Evolutionary conservation across 2,113 vertebrate genomes (phyloP).

Genomic region (Pterophyllum scalare): DNA sequence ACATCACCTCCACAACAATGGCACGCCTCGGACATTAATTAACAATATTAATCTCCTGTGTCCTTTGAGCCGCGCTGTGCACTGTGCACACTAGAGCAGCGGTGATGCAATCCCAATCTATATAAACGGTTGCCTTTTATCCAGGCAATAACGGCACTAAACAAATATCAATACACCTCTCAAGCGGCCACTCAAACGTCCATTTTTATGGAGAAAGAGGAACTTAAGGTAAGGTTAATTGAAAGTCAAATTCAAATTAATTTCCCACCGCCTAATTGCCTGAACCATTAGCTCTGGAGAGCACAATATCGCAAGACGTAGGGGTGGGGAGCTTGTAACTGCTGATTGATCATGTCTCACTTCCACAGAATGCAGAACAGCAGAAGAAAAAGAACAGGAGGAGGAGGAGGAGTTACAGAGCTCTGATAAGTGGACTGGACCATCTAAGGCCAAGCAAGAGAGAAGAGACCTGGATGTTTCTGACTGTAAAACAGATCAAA

Average conservation of each 20-base stretch:
- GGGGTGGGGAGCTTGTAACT: conserved; percentile 37
- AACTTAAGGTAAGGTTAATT: conserved; percentile 84
- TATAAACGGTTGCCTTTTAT: conserved; percentile 77
- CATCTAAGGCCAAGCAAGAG: conserved; percentile 64
- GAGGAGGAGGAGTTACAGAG: conserved; percentile 51
- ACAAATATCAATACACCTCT: conserved; percentile 84
- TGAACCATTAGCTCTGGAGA: conserved; percentile 79
- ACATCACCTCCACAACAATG: conserved; percentile 80
- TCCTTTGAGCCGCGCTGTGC: conserved; percentile 69
- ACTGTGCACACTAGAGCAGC: conserved; percentile 47
- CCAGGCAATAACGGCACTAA: conserved; percentile 79
- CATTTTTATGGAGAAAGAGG: conserved; percentile 82
- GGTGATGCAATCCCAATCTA: conserved; percentile 84
- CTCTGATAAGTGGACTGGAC: conserved; percentile 84
- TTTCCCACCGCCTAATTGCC: conserved; percentile 80
- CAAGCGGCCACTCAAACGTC: conserved; percentile 76
- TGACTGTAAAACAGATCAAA: conserved; percentile 91
- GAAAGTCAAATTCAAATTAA: conserved; percentile 88
- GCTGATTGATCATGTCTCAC: conserved; percentile 77
- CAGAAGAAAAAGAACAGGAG: conserved; percentile 52
- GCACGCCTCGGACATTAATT: conserved; percentile 80
- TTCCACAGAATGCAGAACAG: conserved; percentile 67
- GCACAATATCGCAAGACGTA: conserved; percentile 40
- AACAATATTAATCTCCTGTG: conserved; percentile 79
- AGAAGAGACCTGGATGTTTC: conserved; percentile 83